Conservation (phyloP, 2,797 vertebrate genomes). For the Poecilia wingei region DNA sequence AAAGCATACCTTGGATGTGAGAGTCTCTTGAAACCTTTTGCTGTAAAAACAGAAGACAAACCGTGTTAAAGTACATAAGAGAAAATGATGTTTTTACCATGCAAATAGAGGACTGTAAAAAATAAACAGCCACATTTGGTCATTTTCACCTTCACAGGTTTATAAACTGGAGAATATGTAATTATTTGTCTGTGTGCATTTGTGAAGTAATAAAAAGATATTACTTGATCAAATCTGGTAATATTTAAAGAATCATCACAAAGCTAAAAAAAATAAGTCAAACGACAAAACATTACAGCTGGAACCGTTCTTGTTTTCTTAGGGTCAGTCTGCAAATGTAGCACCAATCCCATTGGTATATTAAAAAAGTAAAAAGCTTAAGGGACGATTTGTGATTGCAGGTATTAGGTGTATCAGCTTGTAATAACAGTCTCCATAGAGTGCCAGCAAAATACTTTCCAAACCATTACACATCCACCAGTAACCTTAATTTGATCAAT, state of each 20-base stretch:
- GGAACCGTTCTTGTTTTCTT: neutral
- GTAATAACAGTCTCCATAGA: neutral
- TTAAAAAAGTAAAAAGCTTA: too few species aligned
- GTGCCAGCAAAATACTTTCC: neutral
- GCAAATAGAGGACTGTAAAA: neutral
- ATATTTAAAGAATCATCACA: neutral
- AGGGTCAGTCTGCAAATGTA: neutral
- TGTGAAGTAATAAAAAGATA: neutral
- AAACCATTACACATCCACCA: neutral
- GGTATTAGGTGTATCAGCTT: neutral
- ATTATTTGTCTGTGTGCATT: neutral
- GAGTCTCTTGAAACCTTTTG: constrained; percentile 74
- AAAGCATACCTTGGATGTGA: constrained; percentile 80
- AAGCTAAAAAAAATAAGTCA: neutral
- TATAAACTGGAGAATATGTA: neutral
- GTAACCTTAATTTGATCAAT: neutral
- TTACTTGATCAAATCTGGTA: neutral
- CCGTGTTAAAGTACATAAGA: neutral
- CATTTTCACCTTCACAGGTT: neutral
- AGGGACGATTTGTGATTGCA: neutral
- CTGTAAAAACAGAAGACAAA: constrained; percentile 60
- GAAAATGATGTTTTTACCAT: neutral
- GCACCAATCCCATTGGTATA: neutral
- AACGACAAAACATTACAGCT: neutral
- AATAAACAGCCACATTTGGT: neutral